Evolutionary conservation across 1,140 invertebrate genomes (phyloP).

Genomic region (Tribolium madens): DNA sequence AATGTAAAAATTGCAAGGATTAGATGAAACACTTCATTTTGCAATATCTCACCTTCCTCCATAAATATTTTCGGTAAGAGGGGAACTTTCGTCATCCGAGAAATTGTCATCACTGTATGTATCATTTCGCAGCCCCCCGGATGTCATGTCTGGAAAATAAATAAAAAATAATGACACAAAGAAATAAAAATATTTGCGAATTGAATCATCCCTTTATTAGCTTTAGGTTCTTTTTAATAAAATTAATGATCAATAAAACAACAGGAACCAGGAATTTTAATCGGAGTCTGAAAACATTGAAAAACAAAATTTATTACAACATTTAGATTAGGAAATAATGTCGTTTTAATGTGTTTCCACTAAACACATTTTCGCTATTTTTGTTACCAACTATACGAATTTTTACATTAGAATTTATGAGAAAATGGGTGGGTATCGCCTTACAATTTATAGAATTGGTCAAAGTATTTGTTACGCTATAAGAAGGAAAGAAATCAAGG

Average conservation of each 20-base stretch:
- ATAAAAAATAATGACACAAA: too few species aligned
- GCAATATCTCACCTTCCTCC: slow-evolving; percentile 81
- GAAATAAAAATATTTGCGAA: neutral
- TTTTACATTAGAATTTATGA: too few species aligned
- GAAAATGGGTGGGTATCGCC: neutral
- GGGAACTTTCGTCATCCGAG: slow-evolving; percentile 86
- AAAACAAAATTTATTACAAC: neutral
- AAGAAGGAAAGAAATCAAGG: neutral
- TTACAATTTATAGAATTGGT: neutral
- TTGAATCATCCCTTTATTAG: neutral
- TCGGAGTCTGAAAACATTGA: neutral
- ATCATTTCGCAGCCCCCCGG: slow-evolving; percentile 71
- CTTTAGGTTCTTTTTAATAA: too few species aligned
- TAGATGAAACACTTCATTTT: neutral
- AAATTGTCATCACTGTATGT: slow-evolving; percentile 80
- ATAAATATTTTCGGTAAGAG: slow-evolving; percentile 85
- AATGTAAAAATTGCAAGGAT: neutral
- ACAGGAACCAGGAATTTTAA: neutral
- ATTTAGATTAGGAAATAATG: neutral
- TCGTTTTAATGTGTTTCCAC: neutral
- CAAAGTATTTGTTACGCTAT: neutral
- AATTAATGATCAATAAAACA: neutral
- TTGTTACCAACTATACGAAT: too few species aligned
- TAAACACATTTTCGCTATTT: too few species aligned
- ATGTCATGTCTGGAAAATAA: slow-evolving; percentile 67